Percentiles rank a stretch among this genome's conserved stretches.
These are phyloP conservation scores for Drosophila prostipennis DNA, from an alignment of 2,888 invertebrate species.

Conservation along the genomic window DNA sequence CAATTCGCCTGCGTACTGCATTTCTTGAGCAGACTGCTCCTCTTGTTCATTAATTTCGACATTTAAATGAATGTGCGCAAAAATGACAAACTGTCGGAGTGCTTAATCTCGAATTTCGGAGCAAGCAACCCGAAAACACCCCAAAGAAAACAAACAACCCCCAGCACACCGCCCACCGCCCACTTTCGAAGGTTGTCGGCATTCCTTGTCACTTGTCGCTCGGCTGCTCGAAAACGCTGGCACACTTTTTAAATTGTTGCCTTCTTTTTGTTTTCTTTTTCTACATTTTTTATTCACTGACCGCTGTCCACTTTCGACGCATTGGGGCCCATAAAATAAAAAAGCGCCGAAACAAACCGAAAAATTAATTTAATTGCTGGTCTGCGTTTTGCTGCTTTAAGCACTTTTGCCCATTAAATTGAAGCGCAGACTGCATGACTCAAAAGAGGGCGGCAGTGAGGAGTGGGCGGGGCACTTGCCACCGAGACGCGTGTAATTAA, in stretches of 20 bases:
- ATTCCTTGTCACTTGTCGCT: slow-evolving; percentile 28
- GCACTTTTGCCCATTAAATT: slow-evolving; percentile 54
- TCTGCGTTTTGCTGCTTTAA: slow-evolving; percentile 47
- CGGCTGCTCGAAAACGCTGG: slow-evolving; percentile 14
- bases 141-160: neutral
- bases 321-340: slow-evolving; percentile 11
- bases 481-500: slow-evolving; percentile 71
- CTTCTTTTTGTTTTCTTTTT: neutral
- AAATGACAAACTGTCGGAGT: slow-evolving; percentile 36
- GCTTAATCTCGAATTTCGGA: slow-evolving; percentile 4
- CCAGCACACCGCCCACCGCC: neutral
- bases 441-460: neutral
- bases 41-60: slow-evolving; percentile 36
- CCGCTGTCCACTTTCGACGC: slow-evolving; percentile 47
- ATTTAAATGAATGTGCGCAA: slow-evolving; percentile 38
- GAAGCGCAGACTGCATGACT: slow-evolving; percentile 41
- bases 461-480: slow-evolving; percentile 28
- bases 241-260: slow-evolving; percentile 45
- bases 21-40: neutral
- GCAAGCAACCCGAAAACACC: slow-evolving; percentile 1
- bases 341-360: slow-evolving; percentile 6
- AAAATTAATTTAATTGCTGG: slow-evolving; percentile 55
- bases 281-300: slow-evolving; percentile 20
- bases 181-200: slow-evolving; percentile 51
- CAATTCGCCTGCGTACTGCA: slow-evolving; percentile 18